phyloP scores from a whole-genome alignment of 2,797 vertebrate genomes.

The Megalops cyprinoides region DNA sequence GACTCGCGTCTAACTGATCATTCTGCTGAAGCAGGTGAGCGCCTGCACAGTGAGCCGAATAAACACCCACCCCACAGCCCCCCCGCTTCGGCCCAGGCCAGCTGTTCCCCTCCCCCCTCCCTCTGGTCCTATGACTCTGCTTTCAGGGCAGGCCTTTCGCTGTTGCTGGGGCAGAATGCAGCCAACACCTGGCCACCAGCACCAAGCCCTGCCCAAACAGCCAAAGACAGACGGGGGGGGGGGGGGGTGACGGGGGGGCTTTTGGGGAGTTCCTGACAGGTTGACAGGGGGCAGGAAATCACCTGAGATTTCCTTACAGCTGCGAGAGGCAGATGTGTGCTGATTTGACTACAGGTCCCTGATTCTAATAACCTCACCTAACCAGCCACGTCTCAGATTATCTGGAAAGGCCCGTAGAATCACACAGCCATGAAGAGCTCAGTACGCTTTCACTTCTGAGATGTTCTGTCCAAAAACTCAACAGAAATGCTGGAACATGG shows the following conservation, averaged over 20 bases:
- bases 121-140: neutral
- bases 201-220: conserved; percentile 32
- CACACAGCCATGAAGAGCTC: neutral
- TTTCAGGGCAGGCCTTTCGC: neutral
- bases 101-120: neutral
- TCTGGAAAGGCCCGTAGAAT: too few relatives aligned
- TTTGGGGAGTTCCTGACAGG: neutral
- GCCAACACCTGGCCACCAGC: neutral
- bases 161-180: conserved; percentile 8
- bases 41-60: neutral
- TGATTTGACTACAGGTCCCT: neutral
- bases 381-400: too few relatives aligned
- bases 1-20: neutral
- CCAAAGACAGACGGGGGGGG: conserved; percentile 54
- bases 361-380: neutral
- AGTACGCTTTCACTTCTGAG: too few relatives aligned
- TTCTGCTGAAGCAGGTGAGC: conserved; percentile 27
- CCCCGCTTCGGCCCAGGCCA: neutral
- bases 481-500: too few relatives aligned
- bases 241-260: conserved; percentile 29
- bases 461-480: too few relatives aligned
- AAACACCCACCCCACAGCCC: neutral
- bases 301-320: neutral
- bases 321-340: neutral
- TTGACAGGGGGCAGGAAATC: neutral